Base-by-base conservation (phyloP, 2,113 vertebrate genomes). In the Micromys minutus region DNA sequence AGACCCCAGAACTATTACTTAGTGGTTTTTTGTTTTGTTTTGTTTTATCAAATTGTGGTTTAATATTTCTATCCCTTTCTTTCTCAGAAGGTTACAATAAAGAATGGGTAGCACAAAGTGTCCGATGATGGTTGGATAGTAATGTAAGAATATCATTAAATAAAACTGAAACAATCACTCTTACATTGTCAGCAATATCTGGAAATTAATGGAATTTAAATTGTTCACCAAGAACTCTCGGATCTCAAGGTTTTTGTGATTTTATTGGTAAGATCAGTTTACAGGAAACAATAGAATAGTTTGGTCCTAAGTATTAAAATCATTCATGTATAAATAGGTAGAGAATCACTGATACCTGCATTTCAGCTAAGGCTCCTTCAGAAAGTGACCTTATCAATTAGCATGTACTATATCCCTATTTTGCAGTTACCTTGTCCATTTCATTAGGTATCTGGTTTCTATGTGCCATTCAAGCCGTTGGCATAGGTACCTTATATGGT, bases 181-280 rank as follows among this genome's bases (percentile, higher is more conserved):
- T 55, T 93, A 74, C 55, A 21, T 52, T 36, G 83, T 92, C 47
- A 87, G 39, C 50, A 67, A 15, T 86, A n/a, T 90, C 45, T n/a
- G 69, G 24, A 7, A 77, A 86, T 89, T 89, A 67, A 13, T 34
- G 16, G 17, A 11, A 1, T 77, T 88, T 61, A 81, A 89, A 95
- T 5, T 71, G 42, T 80, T 92, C 69, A 31, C 17, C 52, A 81
- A 45, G 22, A 76, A 95, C n/a, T 94, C 87, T 91, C 45, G 65
- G 39, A 9, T 45, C 36, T 67, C 31, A 69, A 42, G 6, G 90
- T 87, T 39, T 16, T 94, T 67, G 91, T 24, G 65, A 57, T 93
- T 19, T 81, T 90, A 92, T 90, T 94, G n/a, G 65, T 45, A 86
- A 87, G 12, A 92, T 57, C 90, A 89, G 94, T 36, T 74, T 80